Percentiles rank a stretch among this genome's conserved stretches.
Evolutionary conservation across 2,797 vertebrate genomes (phyloP).

Genomic region (Selene dorsalis): DNA sequence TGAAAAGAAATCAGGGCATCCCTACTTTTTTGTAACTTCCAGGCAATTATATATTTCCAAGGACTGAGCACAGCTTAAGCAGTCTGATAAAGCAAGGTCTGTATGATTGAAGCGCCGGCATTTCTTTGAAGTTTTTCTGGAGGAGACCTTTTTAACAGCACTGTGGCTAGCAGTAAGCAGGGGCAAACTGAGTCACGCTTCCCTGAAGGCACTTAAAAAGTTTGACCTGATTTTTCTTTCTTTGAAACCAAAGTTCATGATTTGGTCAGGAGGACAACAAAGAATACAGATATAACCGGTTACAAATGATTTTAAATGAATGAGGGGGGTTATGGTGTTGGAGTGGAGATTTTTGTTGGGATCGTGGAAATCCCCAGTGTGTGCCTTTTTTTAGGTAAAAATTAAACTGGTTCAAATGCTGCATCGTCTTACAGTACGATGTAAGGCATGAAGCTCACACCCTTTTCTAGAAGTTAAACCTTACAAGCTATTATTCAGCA

Average conservation of each 20-base stretch:
- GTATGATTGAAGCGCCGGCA: conserved; percentile 32
- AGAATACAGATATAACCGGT: conserved; percentile 7
- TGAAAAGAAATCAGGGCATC: conserved; percentile 29
- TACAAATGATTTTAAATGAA: conserved; percentile 8
- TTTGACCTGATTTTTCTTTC: conserved; percentile 64
- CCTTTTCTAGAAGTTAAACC: background rate
- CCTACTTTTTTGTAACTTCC: background rate
- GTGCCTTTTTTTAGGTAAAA: conserved; percentile 1
- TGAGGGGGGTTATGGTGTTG: too few species aligned
- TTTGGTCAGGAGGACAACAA: conserved; percentile 32
- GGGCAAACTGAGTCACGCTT: conserved; percentile 45
- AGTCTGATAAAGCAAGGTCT: conserved; percentile 29
- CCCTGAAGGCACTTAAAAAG: conserved; percentile 53
- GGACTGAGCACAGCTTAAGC: conserved; percentile 26
- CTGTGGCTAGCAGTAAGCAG: conserved; percentile 18
- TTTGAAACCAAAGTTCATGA: conserved; percentile 53
- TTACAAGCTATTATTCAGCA: background rate
- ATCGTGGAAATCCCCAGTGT: background rate
- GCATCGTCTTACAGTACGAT: background rate
- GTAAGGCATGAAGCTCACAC: conserved; percentile 1
- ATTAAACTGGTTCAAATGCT: background rate
- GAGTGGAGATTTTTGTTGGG: background rate
- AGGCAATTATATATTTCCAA: conserved; percentile 46
- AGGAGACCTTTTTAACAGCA: conserved; percentile 55
- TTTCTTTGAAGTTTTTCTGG: conserved; percentile 58